Percentiles rank a stretch among this genome's conserved stretches.
These are phyloP conservation scores for Drymonia ruficornis DNA, from an alignment of 2,888 invertebrate genomes.

Conservation along the genomic window DNA sequence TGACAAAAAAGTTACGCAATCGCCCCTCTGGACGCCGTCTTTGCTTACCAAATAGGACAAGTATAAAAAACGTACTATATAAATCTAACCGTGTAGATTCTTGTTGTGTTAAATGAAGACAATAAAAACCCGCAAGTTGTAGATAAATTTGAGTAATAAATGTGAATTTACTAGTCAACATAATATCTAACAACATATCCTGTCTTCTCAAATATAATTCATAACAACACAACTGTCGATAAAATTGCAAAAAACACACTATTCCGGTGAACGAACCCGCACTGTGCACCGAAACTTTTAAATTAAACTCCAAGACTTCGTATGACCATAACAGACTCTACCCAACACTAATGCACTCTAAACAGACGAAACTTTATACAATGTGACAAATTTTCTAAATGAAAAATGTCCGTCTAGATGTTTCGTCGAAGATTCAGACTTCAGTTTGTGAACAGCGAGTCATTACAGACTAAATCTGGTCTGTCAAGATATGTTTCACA, in stretches of 20 bases:
- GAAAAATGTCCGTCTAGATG: slow-evolving; percentile 49
- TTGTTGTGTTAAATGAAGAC: no score
- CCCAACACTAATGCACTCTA: slow-evolving; percentile 46
- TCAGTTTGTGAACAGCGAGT: background rate
- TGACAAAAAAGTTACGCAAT: no score
- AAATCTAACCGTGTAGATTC: no score
- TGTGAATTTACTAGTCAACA: no score
- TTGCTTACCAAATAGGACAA: no score
- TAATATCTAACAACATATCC: background rate
- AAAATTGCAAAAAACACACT: slow-evolving; percentile 32
- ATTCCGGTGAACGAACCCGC: slow-evolving; percentile 43
- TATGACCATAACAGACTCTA: slow-evolving; percentile 47
- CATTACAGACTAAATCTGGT: background rate
- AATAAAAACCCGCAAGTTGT: no score
- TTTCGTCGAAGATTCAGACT: slow-evolving; percentile 22
- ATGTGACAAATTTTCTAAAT: slow-evolving; percentile 56
- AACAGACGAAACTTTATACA: slow-evolving; percentile 44
- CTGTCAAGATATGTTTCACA: no score
- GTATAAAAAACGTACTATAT: no score
- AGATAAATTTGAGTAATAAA: no score
- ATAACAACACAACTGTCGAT: slow-evolving; percentile 17
- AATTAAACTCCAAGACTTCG: slow-evolving; percentile 60
- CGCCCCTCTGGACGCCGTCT: no score
- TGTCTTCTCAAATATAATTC: background rate
- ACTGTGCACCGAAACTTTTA: slow-evolving; percentile 53